Base-by-base conservation (phyloP, 2,888 invertebrate species). In the Athripsodes cinereus region DNA sequence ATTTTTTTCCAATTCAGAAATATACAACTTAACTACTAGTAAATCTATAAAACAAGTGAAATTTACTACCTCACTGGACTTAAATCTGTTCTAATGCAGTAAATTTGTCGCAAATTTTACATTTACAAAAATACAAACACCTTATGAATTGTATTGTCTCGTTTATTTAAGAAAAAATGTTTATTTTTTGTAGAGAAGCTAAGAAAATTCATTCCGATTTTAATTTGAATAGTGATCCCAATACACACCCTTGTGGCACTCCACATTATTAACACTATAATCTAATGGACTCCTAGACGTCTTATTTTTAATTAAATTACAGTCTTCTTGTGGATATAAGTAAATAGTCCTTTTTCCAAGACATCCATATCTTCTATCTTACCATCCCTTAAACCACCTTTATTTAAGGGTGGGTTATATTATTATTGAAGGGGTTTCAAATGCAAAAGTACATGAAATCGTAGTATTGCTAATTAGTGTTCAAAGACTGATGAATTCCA, bases 381-480 rank as follows among this genome's bases (percentile, higher is more conserved):
- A 3, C 13, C 40, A n/a, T 40, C 40, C 40, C 40, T n/a, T 16
- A 8, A 40, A 40, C 8, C n/a, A n/a, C n/a, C n/a, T 3, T 19
- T 34, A 49, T 35, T 49, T 35, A 50, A 6, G 19, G 56, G 53
- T 49, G 55, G 18, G 31, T n/a, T 48, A n/a, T 31, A 31, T 31
- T 31, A 31, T 8, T 8, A 40, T 13, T n/a, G 40, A 40, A 40
- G 40, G 40, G 40, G 40, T 40, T 16, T n/a, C 2, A 40, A 40
- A 8, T 40, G 13, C 40, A 40, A 40, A 40, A 40, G 40, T 40
- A 40, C 40, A 40, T 16, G 13, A 40, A 40, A 40, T 40, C 40
- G 13, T 16, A 40, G 57, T 59, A 58, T 60, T 60, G 58, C 62
- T 62, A 62, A 62, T 62, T 62, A 62, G 62, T 48, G 55, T 49